Evolutionary conservation across 2,113 vertebrate genomes (phyloP).

Genomic region (Cygnus atratus): DNA sequence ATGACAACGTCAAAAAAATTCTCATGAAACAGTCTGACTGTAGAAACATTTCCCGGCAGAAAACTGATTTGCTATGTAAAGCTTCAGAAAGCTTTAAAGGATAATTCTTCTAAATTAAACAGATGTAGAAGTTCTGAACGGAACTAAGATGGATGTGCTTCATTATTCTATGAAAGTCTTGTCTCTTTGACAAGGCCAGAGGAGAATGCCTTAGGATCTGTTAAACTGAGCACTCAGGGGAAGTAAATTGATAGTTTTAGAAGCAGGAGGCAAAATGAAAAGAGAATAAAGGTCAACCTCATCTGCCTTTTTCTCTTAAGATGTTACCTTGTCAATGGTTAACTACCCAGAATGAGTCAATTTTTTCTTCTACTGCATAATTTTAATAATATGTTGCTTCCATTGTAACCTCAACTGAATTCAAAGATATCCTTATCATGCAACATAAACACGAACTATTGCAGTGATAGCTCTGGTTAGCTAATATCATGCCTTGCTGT

Average conservation of each 20-base stretch:
- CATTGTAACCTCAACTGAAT: not conserved
- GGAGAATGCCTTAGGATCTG: not conserved
- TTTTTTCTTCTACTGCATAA: not conserved
- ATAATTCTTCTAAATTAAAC: constrained; percentile 5
- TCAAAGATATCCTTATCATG: not conserved
- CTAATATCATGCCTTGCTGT: not conserved
- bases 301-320: not conserved
- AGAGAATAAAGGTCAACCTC: not conserved
- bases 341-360: not conserved
- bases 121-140: not conserved
- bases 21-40: not conserved
- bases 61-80: not conserved
- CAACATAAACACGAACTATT: not conserved
- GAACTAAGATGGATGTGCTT: not conserved
- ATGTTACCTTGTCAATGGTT: not conserved
- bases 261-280: not conserved
- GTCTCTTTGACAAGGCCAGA: not conserved
- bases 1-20: not conserved
- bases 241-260: not conserved
- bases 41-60: not conserved
- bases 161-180: not conserved
- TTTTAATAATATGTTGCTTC: not conserved
- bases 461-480: not conserved
- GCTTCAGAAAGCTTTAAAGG: not conserved
- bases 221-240: not conserved